Conservation (phyloP, 2,888 invertebrate genomes). For the Exocentrus adspersus region DNA sequence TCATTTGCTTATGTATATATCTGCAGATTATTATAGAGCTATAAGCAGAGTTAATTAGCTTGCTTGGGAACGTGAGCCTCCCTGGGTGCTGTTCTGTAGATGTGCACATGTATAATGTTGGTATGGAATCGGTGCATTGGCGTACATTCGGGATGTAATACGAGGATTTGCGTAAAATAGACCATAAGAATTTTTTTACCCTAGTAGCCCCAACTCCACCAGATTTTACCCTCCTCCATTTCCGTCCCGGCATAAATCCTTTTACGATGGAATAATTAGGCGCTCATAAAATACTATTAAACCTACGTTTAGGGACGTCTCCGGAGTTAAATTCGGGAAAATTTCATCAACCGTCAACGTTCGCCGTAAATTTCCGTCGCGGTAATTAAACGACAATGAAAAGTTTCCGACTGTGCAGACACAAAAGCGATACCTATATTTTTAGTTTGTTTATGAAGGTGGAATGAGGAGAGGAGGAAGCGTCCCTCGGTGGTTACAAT, state of each 20-base stretch:
- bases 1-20: conserved; percentile 22
- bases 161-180: too few species aligned
- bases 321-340: not conserved
- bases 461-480: too few species aligned
- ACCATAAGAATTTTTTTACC: too few species aligned
- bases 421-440: too few species aligned
- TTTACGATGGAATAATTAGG: too few species aligned
- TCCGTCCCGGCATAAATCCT: not conserved
- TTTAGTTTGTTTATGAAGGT: too few species aligned
- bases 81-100: conserved; percentile 6
- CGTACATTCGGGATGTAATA: too few species aligned
- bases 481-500: too few species aligned
- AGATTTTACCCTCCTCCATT: not conserved
- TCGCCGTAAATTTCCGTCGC: not conserved
- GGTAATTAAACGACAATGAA: not conserved
- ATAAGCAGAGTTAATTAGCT: conserved; percentile 22
- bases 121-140: not conserved
- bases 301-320: not conserved
- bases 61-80: conserved; percentile 6
- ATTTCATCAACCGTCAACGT: not conserved
- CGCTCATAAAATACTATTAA: conserved; percentile 18
- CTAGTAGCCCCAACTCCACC: too few species aligned
- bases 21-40: conserved; percentile 16
- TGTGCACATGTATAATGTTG: conserved; percentile 9
- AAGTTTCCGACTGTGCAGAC: not conserved